Evolutionary conservation across 2,797 vertebrate species (phyloP), one percentile per base, ranked within the genome.

Genomic region (Silurus aristotelis): DNA sequence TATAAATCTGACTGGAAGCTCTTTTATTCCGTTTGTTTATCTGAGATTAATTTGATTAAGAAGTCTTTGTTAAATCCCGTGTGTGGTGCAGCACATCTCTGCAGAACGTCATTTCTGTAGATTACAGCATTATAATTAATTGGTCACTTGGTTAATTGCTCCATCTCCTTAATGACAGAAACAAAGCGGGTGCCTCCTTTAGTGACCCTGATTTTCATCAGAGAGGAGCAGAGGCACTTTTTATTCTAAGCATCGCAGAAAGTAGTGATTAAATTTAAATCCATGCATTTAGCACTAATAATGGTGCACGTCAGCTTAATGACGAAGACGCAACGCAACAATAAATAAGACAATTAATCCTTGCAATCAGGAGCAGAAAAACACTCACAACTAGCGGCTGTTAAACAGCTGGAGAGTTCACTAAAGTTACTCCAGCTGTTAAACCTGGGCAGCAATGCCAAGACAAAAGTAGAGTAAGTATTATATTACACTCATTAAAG

Each of bases 41-140:
- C 92, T 92, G 86, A 92, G 92, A 94, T 94, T 93, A 93, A 94
- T 94, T 93, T 90, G 93, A 94, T 95, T 93, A 94, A 92, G 93
- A 92, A 91, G 90, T 92, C 92, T 92, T 94, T 92, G 78, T 80
- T 66, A 93, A 94, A 92, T 93, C 92, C 90, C 71, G 77, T 86
- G 89, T 91, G 90, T 87, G 90, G 91, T 92, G 38, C 38, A 38
- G 91, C 84, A 87, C 91, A 92, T 93, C 92, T 91, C 88, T 89
- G 76, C 88, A 90, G 92, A 80, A 88, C 88, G 90, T 93, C 87
- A 90, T 91, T 92, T 90, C 87, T 91, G 91, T 89, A 94, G 93
- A 95, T 95, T 94, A 95, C 89, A 89, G 93, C 90, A 92, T 92
- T 93, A 92, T 91, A 92, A 93, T 93, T 94, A 95, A 95, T 94